Evolutionary conservation across 2,113 vertebrate genomes (phyloP), one percentile per base, ranked within the genome.

Genomic region (Acrocephalus arundinaceus): DNA sequence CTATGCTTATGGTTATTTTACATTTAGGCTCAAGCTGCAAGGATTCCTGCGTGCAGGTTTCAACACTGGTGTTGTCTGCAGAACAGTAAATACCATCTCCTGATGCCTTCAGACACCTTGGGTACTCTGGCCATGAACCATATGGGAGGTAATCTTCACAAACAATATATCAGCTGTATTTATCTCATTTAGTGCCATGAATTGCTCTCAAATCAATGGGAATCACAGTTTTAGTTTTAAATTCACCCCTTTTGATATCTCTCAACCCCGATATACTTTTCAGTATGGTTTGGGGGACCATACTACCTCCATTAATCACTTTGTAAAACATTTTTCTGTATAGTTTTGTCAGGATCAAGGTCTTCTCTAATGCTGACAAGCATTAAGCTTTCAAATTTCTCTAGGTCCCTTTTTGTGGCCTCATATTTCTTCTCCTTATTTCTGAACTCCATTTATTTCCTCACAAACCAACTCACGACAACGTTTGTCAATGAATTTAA

Each of bases 401-500:
- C 9, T 46, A 57, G 4, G 20, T 8, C 37, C 7, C 16, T 72
- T 92, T 76, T 16, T 30, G 35, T 51, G 62, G 31, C 27, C 78
- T 89, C n/a, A 2, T 68, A 76, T 82, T 94, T 85, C 71, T 89
- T 81, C 37, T 86, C n/a, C 43, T 65, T 85, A 67, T 46, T 33
- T 86, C 67, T 74, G 71, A 96, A 90, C 37, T 85, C 24, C 71
- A 52, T 85, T 88, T 94, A 59, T 90, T 84, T 91, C 23, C 52
- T 88, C 65, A 81, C 48, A 91, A 96, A 83, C 39, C 48, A 91
- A 62, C 48, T 25, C 55, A 52, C 19, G 82, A 66, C 48, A 86
- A 90, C 63, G 77, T 95, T 90, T 92, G 72, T 84, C 92, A 81
- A 85, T 72, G 27, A 90, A 88, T 94, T 91, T 92, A 95, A 93